Base-by-base conservation (phyloP, 1,140 invertebrate species). In the Anastrepha obliqua region DNA sequence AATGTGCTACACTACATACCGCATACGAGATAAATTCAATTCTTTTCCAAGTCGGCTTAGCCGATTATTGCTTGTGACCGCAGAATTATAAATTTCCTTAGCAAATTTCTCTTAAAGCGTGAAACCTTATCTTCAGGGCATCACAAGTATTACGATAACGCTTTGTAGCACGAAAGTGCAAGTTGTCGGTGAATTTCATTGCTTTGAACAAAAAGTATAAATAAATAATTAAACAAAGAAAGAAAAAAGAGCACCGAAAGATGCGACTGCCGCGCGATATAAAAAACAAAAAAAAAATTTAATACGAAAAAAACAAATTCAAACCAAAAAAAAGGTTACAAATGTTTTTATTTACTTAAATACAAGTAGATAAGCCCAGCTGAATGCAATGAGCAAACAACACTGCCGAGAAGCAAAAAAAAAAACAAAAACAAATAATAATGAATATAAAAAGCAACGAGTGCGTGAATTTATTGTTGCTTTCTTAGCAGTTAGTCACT, bases 391-490 rank as follows among this genome's bases (percentile, higher is more conserved):
- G 29, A 67, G 64, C 64, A 67, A 29, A 13, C 64, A 67, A 67
- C 29, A 29, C 39, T 67, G 29, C 29, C 65, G 65, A 29, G 13
- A 42, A 29, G 8, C 39, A 67, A 39, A 67, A 67, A 67, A 9
- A 67, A 39, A 39, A 67, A 42, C 3, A 67, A 67, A 67, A 39
- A 39, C 29, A 39, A 67, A 8, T 20, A 20, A 29, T 11, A 67
- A 67, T 29, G 39, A 67, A 1, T 13, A 39, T 20, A 67, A 67
- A 4, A 29, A 13, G 11, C 13, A 39, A 29, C 13, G 65, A 67
- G 39, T 67, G 65, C 65, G 65, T 39, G 39, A 67, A 67, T 67
- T 67, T 67, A 67, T 67, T 67, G 29, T 67, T 42, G 65, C n/a
- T 67, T 67, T 67, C 29, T 39, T 67, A 39, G 65, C 39, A 39